Percentiles rank a stretch among this genome's conserved stretches.
phyloP scores from a whole-genome alignment of 1,140 invertebrate species.

The Apis dorsata region DNA sequence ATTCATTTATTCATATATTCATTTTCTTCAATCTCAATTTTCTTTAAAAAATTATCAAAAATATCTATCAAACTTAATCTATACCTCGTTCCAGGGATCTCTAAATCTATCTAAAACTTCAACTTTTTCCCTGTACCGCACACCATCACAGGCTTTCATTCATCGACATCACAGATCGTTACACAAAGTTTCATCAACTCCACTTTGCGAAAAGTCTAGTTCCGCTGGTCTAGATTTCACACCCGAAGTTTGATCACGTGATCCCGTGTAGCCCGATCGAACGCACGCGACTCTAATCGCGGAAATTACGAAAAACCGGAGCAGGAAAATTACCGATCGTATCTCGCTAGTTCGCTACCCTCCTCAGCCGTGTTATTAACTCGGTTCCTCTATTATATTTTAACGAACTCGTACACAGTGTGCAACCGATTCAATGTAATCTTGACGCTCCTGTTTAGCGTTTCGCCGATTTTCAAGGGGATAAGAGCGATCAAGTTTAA shows the following conservation, averaged over 20 bases:
- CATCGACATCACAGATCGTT: background rate
- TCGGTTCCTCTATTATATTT: background rate
- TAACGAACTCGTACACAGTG: background rate
- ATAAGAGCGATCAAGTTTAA: background rate
- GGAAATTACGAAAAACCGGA: constrained; percentile 1
- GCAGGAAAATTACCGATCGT: constrained; percentile 20
- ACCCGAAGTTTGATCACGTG: constrained; percentile 50
- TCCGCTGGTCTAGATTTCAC: constrained; percentile 37
- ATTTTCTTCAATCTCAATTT: too few relatives aligned
- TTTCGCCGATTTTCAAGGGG: background rate
- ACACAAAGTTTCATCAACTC: background rate
- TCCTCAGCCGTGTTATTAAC: background rate
- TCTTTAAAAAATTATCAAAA: too few relatives aligned
- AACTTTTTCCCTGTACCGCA: background rate
- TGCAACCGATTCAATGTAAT: constrained; percentile 4
- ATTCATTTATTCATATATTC: too few relatives aligned
- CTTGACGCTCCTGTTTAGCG: background rate
- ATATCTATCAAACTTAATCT: too few relatives aligned
- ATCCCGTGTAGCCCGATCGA: constrained; percentile 15
- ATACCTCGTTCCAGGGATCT: too few relatives aligned
- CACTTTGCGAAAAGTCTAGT: constrained; percentile 10
- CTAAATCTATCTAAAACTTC: too few relatives aligned
- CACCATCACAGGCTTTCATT: background rate
- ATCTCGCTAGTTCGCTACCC: background rate
- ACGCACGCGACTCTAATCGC: constrained; percentile 29